phyloP scores from a whole-genome alignment of 2,113 vertebrate species.

The Daboia siamensis region DNA sequence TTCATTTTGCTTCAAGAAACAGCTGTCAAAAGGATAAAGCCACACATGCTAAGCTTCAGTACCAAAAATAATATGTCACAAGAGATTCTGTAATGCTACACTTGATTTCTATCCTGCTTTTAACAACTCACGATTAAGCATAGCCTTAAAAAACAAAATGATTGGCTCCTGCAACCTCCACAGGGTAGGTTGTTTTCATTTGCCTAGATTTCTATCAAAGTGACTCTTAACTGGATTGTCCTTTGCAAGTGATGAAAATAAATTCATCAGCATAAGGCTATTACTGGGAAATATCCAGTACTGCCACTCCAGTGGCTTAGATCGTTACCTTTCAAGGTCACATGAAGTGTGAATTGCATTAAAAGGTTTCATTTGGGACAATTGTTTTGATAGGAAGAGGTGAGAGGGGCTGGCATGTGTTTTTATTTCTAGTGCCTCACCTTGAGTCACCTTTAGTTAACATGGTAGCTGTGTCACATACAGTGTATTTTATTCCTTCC shows the following conservation, averaged over 20 bases:
- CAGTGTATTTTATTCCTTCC: neutral
- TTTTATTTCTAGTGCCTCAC: neutral
- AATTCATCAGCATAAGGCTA: neutral
- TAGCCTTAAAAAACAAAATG: constrained; percentile 23
- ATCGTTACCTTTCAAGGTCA: neutral
- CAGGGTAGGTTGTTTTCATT: neutral
- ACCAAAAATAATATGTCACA: constrained; percentile 35
- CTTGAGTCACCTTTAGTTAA: neutral
- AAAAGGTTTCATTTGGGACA: neutral
- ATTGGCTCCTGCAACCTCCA: neutral
- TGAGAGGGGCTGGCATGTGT: neutral
- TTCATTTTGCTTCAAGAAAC: constrained; percentile 37
- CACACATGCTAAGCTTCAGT: constrained; percentile 21
- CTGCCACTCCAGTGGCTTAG: neutral
- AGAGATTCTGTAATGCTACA: constrained; percentile 32
- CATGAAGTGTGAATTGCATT: neutral
- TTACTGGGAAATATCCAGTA: neutral
- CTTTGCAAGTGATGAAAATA: neutral
- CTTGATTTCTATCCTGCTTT: constrained; percentile 18
- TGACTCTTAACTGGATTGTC: constrained; percentile 18
- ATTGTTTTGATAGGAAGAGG: neutral
- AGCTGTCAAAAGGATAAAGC: constrained; percentile 51
- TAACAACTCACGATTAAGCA: neutral
- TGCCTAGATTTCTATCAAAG: neutral
- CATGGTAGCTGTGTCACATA: neutral